A percentile compares a stretch with the other conserved stretches of the same genome.
These are phyloP conservation scores for Pomatostomus ruficeps DNA, from an alignment of 2,113 vertebrate genomes.

Conservation along the genomic window DNA sequence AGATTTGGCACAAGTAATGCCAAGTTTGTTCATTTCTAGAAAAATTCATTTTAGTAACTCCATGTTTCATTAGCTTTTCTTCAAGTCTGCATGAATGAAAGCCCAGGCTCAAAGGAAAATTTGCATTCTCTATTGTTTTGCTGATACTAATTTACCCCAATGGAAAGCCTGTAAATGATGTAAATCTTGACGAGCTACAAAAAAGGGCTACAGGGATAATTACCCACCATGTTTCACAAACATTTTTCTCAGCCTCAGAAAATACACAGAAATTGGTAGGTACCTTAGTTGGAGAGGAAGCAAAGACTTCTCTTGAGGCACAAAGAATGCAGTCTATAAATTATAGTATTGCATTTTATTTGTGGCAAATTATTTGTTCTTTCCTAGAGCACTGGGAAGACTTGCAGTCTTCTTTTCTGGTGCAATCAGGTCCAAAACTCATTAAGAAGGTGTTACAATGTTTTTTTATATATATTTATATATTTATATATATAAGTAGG, in stretches of 20 bases:
- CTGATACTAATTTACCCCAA: not conserved
- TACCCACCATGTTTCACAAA: not conserved
- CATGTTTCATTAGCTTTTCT: not conserved
- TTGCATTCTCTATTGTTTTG: not conserved
- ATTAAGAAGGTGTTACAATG: not conserved
- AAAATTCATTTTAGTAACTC: not conserved
- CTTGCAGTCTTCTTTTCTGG: not conserved
- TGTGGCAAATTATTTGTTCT: not conserved
- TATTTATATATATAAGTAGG: accelerated
- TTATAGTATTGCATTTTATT: not conserved
- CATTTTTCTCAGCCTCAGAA: not conserved
- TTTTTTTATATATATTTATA: not conserved
- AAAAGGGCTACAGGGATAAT: not conserved
- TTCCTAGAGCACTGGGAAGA: not conserved
- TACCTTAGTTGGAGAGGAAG: not conserved
- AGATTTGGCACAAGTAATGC: not conserved
- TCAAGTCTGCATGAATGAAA: not conserved
- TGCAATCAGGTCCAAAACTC: not conserved
- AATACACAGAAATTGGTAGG: not conserved
- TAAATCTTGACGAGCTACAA: not conserved
- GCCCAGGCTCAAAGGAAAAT: not conserved
- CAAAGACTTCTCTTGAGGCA: not conserved
- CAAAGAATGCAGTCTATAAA: not conserved
- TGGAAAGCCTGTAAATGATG: not conserved
- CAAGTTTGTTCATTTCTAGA: not conserved